Evolutionary conservation across 1,140 invertebrate genomes (phyloP).

Genomic region (Eupristina koningsbergeri): DNA sequence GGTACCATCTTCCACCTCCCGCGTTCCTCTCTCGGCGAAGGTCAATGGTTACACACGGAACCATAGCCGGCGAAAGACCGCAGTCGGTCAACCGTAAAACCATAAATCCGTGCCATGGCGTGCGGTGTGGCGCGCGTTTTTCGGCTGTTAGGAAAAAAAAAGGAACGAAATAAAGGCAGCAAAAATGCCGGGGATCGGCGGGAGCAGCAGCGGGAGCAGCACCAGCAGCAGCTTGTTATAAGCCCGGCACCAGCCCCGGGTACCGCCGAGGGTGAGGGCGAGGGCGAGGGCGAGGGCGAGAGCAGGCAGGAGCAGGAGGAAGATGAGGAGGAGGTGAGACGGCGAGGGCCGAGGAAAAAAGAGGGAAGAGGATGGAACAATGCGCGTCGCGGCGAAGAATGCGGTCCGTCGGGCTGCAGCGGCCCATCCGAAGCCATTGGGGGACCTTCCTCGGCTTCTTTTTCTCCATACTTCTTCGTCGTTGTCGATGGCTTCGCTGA

Average conservation of each 20-base stretch:
- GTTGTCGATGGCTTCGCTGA: slow-evolving; percentile 38
- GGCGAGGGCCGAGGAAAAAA: background rate
- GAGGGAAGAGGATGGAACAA: slow-evolving; percentile 65
- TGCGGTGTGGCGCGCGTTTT: slow-evolving; percentile 62
- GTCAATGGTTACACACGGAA: slow-evolving; percentile 63
- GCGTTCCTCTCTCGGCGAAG: slow-evolving; percentile 56
- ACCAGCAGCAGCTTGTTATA: slow-evolving; percentile 62
- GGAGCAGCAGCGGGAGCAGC: background rate
- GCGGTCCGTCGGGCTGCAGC: slow-evolving; percentile 67
- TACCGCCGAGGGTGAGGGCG: slow-evolving; percentile 26
- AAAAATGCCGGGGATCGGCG: slow-evolving; percentile 60
- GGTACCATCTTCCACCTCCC: background rate
- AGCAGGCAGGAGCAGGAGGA: background rate
- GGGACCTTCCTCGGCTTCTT: slow-evolving; percentile 33
- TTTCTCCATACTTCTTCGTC: slow-evolving; percentile 44
- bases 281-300: slow-evolving; percentile 11
- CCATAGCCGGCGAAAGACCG: slow-evolving; percentile 63
- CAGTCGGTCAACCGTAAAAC: slow-evolving; percentile 70
- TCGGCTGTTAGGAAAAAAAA: slow-evolving; percentile 62
- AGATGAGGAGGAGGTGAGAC: slow-evolving; percentile 44
- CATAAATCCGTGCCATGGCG: slow-evolving; percentile 66
- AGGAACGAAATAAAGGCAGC: slow-evolving; percentile 62
- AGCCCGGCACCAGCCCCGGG: slow-evolving; percentile 41
- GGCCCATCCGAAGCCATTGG: slow-evolving; percentile 30
- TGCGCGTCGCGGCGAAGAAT: slow-evolving; percentile 72